Evolutionary conservation across 2,888 invertebrate species (phyloP).

Genomic region (Melieria crassipennis): DNA sequence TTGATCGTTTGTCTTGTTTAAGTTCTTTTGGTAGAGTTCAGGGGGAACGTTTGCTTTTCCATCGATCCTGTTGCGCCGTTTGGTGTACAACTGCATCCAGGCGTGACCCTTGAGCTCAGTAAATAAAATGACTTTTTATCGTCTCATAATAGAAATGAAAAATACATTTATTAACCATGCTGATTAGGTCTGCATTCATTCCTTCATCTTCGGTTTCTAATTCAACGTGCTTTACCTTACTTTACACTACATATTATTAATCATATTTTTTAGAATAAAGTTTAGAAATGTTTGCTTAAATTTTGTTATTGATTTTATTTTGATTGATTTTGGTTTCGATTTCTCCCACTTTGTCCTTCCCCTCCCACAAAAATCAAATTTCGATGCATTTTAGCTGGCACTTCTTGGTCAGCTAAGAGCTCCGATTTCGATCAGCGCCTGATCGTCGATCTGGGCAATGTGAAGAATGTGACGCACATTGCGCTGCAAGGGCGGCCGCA

Average conservation of each 20-base stretch:
- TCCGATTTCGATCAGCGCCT: conserved; percentile 94
- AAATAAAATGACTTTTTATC: too few species aligned
- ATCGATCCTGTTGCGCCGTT: too few species aligned
- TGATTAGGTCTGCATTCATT: too few species aligned
- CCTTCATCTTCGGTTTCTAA: too few species aligned
- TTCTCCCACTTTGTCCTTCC: conserved; percentile 27
- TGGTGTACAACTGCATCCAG: too few species aligned
- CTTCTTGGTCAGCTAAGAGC: conserved; percentile 91
- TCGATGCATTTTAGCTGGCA: conserved; percentile 73
- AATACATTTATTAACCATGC: too few species aligned
- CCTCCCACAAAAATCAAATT: not conserved
- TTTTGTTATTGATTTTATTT: conserved; percentile 43
- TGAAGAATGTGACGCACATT: conserved; percentile 89
- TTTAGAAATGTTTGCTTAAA: not conserved
- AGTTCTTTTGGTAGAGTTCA: too few species aligned
- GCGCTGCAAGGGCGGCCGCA: conserved; percentile 91
- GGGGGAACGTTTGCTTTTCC: too few species aligned
- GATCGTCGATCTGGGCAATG: conserved; percentile 86
- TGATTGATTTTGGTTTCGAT: conserved; percentile 29
- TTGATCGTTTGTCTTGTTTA: too few species aligned
- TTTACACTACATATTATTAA: not conserved
- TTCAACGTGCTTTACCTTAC: too few species aligned
- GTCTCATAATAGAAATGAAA: too few species aligned
- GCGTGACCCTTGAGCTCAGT: too few species aligned
- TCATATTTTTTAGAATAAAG: not conserved